phyloP scores from a whole-genome alignment of 2,113 vertebrate species.

The Caranx melampygus region DNA sequence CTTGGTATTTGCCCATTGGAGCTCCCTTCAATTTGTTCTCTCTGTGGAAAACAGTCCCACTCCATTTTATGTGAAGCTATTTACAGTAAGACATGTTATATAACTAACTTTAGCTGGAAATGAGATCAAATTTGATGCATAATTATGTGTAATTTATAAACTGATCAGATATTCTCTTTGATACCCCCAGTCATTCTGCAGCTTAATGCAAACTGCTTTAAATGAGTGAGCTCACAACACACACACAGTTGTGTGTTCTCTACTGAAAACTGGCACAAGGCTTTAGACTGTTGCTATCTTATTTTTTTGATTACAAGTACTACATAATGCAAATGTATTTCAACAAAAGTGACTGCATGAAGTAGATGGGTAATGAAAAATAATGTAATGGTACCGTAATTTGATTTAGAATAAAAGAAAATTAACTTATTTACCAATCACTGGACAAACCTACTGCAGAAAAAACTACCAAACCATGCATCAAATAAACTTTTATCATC shows the following conservation, averaged over 20 bases:
- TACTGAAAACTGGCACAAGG: slow-evolving; percentile 29
- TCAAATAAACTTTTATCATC: too few relatives aligned
- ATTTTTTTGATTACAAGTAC: neutral
- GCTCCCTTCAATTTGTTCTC: neutral
- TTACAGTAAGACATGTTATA: slow-evolving; percentile 21
- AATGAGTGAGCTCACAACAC: neutral
- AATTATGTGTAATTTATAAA: slow-evolving; percentile 61
- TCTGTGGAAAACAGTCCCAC: neutral
- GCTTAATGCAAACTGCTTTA: slow-evolving; percentile 15
- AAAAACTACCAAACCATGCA: too few relatives aligned
- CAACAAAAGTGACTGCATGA: too few relatives aligned
- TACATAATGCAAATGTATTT: too few relatives aligned
- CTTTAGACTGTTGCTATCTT: neutral
- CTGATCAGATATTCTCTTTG: slow-evolving; percentile 61
- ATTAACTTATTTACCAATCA: too few relatives aligned
- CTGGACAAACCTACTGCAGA: too few relatives aligned
- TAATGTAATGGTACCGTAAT: too few relatives aligned
- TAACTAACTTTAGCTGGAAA: slow-evolving; percentile 22
- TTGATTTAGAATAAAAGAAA: too few relatives aligned
- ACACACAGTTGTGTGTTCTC: slow-evolving; percentile 1
- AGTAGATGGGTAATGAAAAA: too few relatives aligned
- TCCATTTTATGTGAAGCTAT: slow-evolving; percentile 14
- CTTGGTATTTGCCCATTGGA: neutral
- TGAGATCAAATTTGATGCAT: slow-evolving; percentile 50
- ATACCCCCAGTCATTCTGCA: slow-evolving; percentile 46